A percentile compares a stretch with the other conserved stretches of the same genome.
phyloP scores from a whole-genome alignment of 1,140 invertebrate genomes.

The Dysdera silvatica region DNA sequence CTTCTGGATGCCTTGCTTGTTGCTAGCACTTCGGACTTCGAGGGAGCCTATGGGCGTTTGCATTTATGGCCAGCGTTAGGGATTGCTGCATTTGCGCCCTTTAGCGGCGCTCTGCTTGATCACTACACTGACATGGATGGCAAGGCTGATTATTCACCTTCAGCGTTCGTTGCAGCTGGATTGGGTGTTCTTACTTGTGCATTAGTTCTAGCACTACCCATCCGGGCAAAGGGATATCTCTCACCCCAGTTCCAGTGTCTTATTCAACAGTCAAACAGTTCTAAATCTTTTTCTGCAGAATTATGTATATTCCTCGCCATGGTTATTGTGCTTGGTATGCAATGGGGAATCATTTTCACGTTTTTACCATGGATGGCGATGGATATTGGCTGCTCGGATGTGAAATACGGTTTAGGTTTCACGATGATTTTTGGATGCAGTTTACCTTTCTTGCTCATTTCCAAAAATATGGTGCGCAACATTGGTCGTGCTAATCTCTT shows the following conservation, averaged over 20 bases:
- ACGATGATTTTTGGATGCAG: slow-evolving; percentile 28
- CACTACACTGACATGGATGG: slow-evolving; percentile 23
- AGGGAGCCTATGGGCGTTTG: slow-evolving; percentile 32
- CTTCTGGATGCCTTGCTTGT: slow-evolving; percentile 33
- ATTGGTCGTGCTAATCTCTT: slow-evolving; percentile 33
- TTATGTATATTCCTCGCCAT: slow-evolving; percentile 24
- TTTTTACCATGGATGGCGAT: slow-evolving; percentile 28
- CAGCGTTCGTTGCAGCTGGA: slow-evolving; percentile 31
- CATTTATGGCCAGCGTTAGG: slow-evolving; percentile 31
- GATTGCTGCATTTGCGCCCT: slow-evolving; percentile 21
- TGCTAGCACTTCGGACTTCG: slow-evolving; percentile 30
- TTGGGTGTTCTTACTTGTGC: slow-evolving; percentile 28
- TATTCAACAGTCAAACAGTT: background rate
- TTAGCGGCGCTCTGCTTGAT: slow-evolving; percentile 31
- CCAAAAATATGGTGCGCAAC: slow-evolving; percentile 33
- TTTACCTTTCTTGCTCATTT: slow-evolving; percentile 29
- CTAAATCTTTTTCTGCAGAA: slow-evolving; percentile 20
- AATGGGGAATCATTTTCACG: slow-evolving; percentile 31
- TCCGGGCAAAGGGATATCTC: slow-evolving; percentile 8
- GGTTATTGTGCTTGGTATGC: slow-evolving; percentile 27
- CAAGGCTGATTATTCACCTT: slow-evolving; percentile 29
- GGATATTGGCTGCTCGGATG: slow-evolving; percentile 22
- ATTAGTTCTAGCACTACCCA: slow-evolving; percentile 29
- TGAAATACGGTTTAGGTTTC: slow-evolving; percentile 21
- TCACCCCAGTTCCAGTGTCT: slow-evolving; percentile 6